A percentile compares a stretch with the other conserved stretches of the same genome.
Evolutionary conservation across 2,113 vertebrate species (phyloP).

Genomic region (Aleadryas rufinucha): DNA sequence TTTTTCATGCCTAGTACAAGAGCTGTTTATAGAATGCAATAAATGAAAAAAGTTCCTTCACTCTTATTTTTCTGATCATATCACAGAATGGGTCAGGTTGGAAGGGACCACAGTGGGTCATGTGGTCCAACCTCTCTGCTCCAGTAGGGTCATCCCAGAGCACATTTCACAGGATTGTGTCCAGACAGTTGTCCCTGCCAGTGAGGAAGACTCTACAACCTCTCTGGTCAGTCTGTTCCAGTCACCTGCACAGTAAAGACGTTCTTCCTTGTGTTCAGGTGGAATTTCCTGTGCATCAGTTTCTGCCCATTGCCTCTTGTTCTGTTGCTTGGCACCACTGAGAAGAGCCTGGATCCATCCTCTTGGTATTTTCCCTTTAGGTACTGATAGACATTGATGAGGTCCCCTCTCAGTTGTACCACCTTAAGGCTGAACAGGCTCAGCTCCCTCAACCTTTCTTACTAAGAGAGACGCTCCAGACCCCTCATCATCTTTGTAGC

Average conservation of each 20-base stretch:
- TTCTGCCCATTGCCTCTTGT: neutral
- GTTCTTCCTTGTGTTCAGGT: neutral
- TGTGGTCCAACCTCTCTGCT: neutral
- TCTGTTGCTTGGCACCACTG: rapidly evolving
- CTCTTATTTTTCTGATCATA: neutral
- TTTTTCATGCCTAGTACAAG: neutral
- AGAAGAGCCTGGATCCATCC: neutral
- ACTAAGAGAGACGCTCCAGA: neutral
- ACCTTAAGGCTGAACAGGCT: neutral
- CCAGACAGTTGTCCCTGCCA: neutral
- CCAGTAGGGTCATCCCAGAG: neutral
- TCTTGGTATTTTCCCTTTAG: neutral
- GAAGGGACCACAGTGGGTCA: neutral
- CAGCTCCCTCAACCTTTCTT: neutral
- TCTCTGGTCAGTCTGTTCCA: neutral
- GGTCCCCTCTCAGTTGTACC: neutral
- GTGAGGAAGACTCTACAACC: neutral
- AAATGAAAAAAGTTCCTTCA: neutral
- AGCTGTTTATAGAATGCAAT: neutral
- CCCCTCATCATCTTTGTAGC: rapidly evolving
- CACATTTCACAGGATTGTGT: neutral
- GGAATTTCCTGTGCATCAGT: neutral
- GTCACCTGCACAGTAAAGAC: neutral
- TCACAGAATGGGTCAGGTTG: neutral
- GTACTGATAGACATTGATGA: too few species aligned